A percentile compares a stretch with the other conserved stretches of the same genome.
phyloP scores from a whole-genome alignment of 2,113 vertebrate genomes.

The Hemibagrus wyckioides region DNA sequence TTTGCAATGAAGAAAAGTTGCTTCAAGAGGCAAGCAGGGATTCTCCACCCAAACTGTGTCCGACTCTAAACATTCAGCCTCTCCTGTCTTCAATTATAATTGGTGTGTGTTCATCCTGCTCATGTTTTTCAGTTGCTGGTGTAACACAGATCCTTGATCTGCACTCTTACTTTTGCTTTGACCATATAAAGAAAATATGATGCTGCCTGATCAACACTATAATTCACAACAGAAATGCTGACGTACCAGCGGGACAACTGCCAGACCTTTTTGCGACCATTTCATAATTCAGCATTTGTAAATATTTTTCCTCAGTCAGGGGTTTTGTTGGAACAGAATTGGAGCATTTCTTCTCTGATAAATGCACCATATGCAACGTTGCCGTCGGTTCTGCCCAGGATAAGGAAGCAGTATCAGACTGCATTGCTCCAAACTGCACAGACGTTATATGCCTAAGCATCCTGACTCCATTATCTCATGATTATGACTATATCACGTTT shows the following conservation, averaged over 20 bases:
- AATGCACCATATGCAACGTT: no score
- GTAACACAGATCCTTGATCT: not conserved
- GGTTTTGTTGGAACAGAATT: not conserved
- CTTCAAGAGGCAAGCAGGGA: not conserved
- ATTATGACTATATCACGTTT: not conserved
- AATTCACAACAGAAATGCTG: not conserved
- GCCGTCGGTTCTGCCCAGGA: not conserved
- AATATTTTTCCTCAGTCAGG: not conserved
- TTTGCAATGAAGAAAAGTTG: not conserved
- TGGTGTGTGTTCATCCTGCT: no score
- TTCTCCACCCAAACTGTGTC: no score
- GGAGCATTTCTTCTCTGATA: not conserved
- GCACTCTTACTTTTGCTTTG: not conserved
- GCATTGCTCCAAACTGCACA: not conserved
- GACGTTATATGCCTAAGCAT: not conserved
- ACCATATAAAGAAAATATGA: not conserved
- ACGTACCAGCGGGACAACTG: not conserved
- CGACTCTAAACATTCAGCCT: not conserved
- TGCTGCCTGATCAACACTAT: not conserved
- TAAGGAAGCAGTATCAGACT: not conserved
- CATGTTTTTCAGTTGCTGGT: not conserved
- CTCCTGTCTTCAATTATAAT: not conserved
- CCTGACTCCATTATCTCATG: not conserved
- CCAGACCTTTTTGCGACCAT: not conserved
- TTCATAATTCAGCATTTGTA: not conserved